Base-by-base conservation (phyloP, 2,113 vertebrate genomes). In the Phyllostomus hastatus region DNA sequence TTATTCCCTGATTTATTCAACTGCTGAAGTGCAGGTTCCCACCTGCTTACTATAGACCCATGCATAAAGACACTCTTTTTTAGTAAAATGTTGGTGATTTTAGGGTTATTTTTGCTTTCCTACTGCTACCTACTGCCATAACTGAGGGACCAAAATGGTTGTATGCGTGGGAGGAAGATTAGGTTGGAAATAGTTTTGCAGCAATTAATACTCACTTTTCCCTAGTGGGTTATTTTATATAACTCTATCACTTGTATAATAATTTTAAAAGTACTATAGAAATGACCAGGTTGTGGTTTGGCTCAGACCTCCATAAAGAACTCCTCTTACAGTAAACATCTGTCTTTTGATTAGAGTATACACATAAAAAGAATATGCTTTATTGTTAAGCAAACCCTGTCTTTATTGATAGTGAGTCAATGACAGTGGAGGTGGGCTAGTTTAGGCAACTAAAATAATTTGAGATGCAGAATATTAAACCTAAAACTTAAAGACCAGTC, bases 221-320 rank as follows among this genome's bases (percentile, higher is more conserved):
- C 50, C 17, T 46, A 82, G 12, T 57, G 83, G 52, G 24, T 92
- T 88, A 90, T 81, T 95, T 95, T 95, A 81, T 67, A 80, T 70
- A 91, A 50, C 72, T 89, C 31, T 20, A 81, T 17, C 88, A 91
- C 43, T 95, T 94, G 70, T 52, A 88, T 9, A 61, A 92, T 31
- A 88, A 94, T 85, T 94, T 88, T 89, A 54, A 90, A 94, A 95
- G n/a, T 92, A 61, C 52, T 88, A 28, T 20, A 94, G 70, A 92
- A 87, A 88, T n/a, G 61, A 14, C 26, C 57, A 93, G 79, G 57
- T 87, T 95, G 64, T 90, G 66, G 31, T 76, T 96, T 94, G 59
- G n/a, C 70, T 95, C 5, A 5, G 76, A 50, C 19, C 7, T 78
- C 83, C 24, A 83, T 9, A 83, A 24, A 88, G 41, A 93, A 54